Percentiles rank a stretch among this genome's conserved stretches.
These are phyloP conservation scores for Melanophora roralis DNA, from an alignment of 2,888 invertebrate genomes.

Conservation along the genomic window DNA sequence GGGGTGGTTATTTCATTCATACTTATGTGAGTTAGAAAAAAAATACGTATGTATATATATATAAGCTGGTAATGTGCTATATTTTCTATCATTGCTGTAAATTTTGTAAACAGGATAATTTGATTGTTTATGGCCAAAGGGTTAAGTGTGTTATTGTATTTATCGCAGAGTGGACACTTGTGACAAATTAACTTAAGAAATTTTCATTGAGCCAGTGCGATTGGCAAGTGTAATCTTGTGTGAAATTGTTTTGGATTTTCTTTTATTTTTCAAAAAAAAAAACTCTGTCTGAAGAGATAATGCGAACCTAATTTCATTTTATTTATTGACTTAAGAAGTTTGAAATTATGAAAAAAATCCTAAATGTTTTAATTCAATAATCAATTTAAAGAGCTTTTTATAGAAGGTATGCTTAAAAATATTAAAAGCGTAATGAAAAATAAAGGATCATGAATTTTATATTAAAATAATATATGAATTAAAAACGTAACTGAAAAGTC, in stretches of 20 bases:
- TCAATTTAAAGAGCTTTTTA: no score
- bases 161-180: conserved; percentile 60
- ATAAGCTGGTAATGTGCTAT: background rate
- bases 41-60: no score
- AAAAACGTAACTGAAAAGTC: no score
- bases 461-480: no score
- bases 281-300: conserved; percentile 29
- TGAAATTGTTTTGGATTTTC: conserved; percentile 49
- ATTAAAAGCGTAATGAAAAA: no score
- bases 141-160: conserved; percentile 33
- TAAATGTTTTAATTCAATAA: no score
- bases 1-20: no score
- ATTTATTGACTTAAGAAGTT: no score
- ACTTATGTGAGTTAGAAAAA: no score
- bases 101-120: conserved; percentile 13
- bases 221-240: conserved; percentile 53
- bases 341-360: no score
- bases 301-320: background rate
- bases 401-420: no score
- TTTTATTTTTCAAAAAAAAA: background rate
- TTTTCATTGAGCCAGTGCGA: conserved; percentile 28
- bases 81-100: conserved; percentile 14
- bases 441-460: no score
- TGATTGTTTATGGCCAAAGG: conserved; percentile 22
- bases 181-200: conserved; percentile 53